phyloP scores from a whole-genome alignment of 2,888 invertebrate species.

The Andrena trimmerana region DNA sequence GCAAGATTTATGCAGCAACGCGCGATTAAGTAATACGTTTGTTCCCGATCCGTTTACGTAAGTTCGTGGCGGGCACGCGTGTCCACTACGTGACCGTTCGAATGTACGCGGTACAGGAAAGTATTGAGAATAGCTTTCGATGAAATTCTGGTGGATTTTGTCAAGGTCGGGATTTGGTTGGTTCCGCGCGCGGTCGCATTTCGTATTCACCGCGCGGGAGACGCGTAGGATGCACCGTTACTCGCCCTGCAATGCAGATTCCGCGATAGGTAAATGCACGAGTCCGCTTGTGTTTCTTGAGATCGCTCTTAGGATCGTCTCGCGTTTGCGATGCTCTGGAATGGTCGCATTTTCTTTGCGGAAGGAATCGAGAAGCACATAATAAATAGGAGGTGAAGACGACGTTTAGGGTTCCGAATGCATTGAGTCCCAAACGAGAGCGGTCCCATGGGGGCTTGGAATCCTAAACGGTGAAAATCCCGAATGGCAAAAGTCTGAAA shows the following conservation, averaged over 20 bases:
- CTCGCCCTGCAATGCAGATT: constrained; percentile 46
- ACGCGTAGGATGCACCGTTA: constrained; percentile 47
- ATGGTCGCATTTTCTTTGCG: not conserved
- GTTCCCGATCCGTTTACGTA: constrained; percentile 49
- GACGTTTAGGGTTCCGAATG: no score
- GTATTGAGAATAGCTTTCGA: not conserved
- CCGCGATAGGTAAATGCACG: constrained; percentile 39
- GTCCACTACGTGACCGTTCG: constrained; percentile 12
- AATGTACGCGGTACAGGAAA: not conserved
- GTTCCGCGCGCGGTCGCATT: not conserved
- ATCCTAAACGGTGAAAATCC: no score
- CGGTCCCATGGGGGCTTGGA: no score
- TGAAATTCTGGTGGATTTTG: constrained; percentile 26
- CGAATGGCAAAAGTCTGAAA: no score
- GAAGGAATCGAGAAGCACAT: not conserved
- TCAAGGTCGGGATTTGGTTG: constrained; percentile 47
- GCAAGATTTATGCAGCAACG: constrained; percentile 41
- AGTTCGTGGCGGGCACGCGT: constrained; percentile 1
- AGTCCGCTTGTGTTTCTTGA: constrained; percentile 1
- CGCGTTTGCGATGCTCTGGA: not conserved
- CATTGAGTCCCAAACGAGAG: no score
- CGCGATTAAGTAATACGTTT: constrained; percentile 48
- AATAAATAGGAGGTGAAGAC: no score
- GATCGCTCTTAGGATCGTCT: constrained; percentile 15
- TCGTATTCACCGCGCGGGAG: constrained; percentile 31